Evolutionary conservation across 2,797 vertebrate genomes (phyloP).

Genomic region (Phoebastria nigripes): DNA sequence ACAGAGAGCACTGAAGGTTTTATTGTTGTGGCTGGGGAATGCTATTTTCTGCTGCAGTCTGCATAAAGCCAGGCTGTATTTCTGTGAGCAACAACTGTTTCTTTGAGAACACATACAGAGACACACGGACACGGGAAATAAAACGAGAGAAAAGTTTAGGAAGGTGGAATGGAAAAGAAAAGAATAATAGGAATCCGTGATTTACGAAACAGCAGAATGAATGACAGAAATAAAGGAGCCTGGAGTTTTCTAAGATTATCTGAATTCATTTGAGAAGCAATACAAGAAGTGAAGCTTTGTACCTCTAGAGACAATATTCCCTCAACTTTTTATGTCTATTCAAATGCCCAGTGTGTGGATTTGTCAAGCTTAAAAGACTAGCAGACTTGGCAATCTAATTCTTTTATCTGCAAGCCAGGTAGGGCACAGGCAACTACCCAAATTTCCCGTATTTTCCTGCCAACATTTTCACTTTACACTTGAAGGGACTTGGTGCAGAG

Average conservation of each 20-base stretch:
- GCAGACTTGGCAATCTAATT: not conserved
- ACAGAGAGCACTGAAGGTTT: not conserved
- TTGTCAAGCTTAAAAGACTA: constrained; percentile 7
- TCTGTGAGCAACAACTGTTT: not conserved
- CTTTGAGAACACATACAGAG: not conserved
- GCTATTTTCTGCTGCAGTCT: not conserved
- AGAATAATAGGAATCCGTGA: not conserved
- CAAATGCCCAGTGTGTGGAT: not conserved
- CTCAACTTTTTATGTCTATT: not conserved
- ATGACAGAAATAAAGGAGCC: not conserved
- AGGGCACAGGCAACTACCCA: constrained; percentile 6
- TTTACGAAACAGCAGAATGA: not conserved
- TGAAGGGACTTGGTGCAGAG: not conserved
- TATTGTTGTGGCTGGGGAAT: not conserved
- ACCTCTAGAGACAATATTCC: not conserved
- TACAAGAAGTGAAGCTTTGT: not conserved
- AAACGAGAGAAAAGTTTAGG: not conserved
- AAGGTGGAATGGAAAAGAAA: not conserved
- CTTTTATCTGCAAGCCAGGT: constrained; percentile 54
- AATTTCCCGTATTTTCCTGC: not conserved
- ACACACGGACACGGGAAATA: not conserved
- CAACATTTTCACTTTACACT: constrained; percentile 9
- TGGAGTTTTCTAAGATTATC: not conserved
- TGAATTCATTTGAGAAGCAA: not conserved
- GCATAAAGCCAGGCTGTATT: not conserved